Evolutionary conservation across 53 echinoderm and acorn worm species (phyloP).

Genomic region (Zoroaster sp.): DNA sequence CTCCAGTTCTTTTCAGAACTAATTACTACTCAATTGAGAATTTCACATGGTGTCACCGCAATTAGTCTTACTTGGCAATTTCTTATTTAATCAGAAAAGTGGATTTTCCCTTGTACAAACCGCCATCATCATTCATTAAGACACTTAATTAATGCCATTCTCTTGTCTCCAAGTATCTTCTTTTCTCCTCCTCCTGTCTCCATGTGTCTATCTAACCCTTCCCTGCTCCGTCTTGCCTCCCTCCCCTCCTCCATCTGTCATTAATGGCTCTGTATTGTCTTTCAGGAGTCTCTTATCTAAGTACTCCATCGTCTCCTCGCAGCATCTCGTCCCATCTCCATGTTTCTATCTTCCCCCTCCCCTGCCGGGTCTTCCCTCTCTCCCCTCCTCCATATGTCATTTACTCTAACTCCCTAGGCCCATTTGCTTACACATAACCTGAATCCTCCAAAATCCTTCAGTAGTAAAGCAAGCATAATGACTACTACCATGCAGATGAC

Average conservation of each 20-base stretch:
- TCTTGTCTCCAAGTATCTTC: conserved; percentile 58
- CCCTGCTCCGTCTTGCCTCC: not conserved
- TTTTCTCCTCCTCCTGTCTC: conserved; percentile 61
- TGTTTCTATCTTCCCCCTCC: conserved; percentile 65
- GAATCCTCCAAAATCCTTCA: too few species aligned
- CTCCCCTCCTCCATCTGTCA: not conserved
- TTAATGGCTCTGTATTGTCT: not conserved
- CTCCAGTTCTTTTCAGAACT: too few species aligned
- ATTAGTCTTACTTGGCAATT: too few species aligned
- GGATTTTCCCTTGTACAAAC: not conserved
- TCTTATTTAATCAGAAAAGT: not conserved
- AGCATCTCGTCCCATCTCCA: conserved; percentile 64
- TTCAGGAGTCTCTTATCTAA: conserved; percentile 69
- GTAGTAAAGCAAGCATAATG: too few species aligned
- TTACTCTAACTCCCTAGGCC: not conserved
- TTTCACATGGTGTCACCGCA: too few species aligned
- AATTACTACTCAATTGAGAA: too few species aligned
- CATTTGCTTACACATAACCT: too few species aligned
- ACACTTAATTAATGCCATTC: conserved; percentile 65
- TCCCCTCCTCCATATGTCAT: not conserved
- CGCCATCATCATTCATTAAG: not conserved
- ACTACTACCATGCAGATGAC: too few species aligned
- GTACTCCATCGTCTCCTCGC: conserved; percentile 70
- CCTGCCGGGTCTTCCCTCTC: conserved; percentile 57
- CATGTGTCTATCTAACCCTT: not conserved